Evolutionary conservation across 2,888 invertebrate species (phyloP).

Genomic region (Geotrupes spiniger): DNA sequence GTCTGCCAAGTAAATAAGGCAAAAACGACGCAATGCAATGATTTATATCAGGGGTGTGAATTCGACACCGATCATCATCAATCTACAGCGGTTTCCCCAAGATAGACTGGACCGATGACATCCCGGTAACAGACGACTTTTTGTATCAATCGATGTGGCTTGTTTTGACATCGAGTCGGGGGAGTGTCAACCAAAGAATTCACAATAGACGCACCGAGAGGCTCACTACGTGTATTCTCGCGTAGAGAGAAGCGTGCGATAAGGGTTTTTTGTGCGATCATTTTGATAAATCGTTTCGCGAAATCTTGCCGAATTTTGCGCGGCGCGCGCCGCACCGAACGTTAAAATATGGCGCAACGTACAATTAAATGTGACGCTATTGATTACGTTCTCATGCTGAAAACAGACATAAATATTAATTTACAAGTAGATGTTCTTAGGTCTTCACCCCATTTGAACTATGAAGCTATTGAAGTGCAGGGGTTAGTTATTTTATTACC

Average conservation of each 20-base stretch:
- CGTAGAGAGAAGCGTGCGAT: conserved; percentile 13
- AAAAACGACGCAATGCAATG: conserved; percentile 25
- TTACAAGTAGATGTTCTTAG: conserved; percentile 14
- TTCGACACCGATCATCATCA: conserved; percentile 43
- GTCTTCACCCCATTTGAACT: conserved; percentile 24
- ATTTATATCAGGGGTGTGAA: conserved; percentile 43
- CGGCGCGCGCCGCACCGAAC: no score
- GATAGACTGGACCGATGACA: conserved; percentile 40
- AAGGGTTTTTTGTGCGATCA: conserved; percentile 16
- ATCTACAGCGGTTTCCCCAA: conserved; percentile 41
- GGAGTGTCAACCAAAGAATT: conserved; percentile 11
- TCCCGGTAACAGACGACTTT: conserved; percentile 41
- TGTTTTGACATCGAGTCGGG: conserved; percentile 18
- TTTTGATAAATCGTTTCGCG: conserved; percentile 16
- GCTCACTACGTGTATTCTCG: conserved; percentile 6
- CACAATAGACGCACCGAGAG: no score
- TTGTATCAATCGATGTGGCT: conserved; percentile 41
- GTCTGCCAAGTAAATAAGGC: conserved; percentile 4
- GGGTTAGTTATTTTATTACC: conserved; percentile 29
- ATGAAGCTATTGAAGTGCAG: conserved; percentile 22
- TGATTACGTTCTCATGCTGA: conserved; percentile 2
- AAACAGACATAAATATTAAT: conserved; percentile 14
- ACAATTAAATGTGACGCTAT: not conserved
- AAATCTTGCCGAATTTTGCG: no score
- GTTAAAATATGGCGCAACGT: no score